phyloP scores from a whole-genome alignment of 2,797 vertebrate species.

The Oceanodroma leucorhoa region DNA sequence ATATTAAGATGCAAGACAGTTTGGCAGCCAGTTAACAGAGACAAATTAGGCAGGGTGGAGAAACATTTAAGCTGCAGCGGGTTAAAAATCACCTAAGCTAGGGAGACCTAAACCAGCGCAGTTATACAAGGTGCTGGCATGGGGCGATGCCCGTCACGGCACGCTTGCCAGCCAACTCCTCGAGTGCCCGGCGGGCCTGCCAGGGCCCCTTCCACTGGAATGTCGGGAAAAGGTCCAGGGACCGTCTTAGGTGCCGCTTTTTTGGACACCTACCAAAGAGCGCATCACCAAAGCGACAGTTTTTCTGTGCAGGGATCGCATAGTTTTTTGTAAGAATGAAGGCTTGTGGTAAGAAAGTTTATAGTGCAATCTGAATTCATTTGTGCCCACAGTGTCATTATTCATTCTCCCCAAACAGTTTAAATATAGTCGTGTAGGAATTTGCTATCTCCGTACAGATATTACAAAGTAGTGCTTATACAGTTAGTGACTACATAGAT shows the following conservation, averaged over 20 bases:
- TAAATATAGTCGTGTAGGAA: not conserved
- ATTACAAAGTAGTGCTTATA: not conserved
- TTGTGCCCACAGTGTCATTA: constrained; percentile 56
- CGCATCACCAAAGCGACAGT: not conserved
- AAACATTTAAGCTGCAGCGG: not conserved
- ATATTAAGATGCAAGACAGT: constrained; percentile 38
- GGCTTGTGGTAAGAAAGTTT: constrained; percentile 49
- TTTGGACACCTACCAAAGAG: constrained; percentile 3
- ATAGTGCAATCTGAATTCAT: constrained; percentile 47
- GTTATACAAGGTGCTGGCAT: not conserved
- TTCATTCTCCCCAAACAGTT: constrained; percentile 16
- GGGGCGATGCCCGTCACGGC: accelerated
- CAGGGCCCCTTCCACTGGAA: constrained; percentile 43
- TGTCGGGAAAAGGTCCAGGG: constrained; percentile 23
- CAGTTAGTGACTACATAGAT: not conserved
- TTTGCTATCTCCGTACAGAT: not conserved
- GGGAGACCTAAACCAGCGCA: not conserved
- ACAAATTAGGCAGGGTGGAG: constrained; percentile 15
- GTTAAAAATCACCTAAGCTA: not conserved
- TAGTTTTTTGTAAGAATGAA: constrained; percentile 25
- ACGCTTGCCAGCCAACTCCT: constrained; percentile 29
- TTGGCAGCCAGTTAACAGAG: constrained; percentile 30
- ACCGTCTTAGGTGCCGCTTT: not conserved
- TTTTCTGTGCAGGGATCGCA: not conserved
- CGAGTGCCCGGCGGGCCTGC: not conserved